Evolutionary conservation across 2,113 vertebrate species (phyloP).

Genomic region (Apus apus): DNA sequence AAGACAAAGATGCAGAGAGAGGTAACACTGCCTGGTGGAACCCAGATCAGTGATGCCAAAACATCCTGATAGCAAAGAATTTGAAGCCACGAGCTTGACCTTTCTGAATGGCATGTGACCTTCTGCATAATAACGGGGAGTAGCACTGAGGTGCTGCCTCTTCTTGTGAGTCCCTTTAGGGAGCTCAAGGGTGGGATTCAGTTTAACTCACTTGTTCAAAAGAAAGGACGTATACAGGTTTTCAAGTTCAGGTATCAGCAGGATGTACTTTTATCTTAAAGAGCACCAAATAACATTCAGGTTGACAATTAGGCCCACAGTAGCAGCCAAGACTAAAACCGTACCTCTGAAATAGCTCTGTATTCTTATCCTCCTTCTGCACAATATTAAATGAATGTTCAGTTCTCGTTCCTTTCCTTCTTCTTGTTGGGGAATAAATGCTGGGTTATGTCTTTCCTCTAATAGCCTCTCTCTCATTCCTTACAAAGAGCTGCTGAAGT

Average conservation of each 20-base stretch:
- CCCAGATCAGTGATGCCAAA: not conserved
- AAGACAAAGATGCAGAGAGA: not conserved
- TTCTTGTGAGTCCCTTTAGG: not conserved
- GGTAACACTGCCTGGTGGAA: not conserved
- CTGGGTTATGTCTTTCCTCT: not conserved
- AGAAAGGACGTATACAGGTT: not conserved
- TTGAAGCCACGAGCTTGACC: not conserved
- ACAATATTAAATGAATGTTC: not conserved
- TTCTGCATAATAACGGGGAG: not conserved
- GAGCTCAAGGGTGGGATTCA: not conserved
- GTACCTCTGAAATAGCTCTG: not conserved
- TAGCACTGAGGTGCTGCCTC: not conserved
- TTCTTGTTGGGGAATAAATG: not conserved
- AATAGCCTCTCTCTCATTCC: not conserved
- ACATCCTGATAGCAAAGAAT: not conserved
- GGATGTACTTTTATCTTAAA: not conserved
- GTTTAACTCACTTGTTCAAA: not conserved
- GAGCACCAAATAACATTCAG: not conserved
- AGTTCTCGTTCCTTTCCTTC: not conserved
- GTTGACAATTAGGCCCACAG: not conserved
- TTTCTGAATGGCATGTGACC: not conserved
- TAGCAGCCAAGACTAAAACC: not conserved
- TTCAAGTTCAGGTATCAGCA: not conserved
- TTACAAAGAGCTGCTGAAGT: not conserved
- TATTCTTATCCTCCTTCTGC: not conserved